A percentile compares a stretch with the other conserved stretches of the same genome.
phyloP scores from a whole-genome alignment of 2,888 invertebrate species.

The Galeopsomyia nigrocyanea region DNA sequence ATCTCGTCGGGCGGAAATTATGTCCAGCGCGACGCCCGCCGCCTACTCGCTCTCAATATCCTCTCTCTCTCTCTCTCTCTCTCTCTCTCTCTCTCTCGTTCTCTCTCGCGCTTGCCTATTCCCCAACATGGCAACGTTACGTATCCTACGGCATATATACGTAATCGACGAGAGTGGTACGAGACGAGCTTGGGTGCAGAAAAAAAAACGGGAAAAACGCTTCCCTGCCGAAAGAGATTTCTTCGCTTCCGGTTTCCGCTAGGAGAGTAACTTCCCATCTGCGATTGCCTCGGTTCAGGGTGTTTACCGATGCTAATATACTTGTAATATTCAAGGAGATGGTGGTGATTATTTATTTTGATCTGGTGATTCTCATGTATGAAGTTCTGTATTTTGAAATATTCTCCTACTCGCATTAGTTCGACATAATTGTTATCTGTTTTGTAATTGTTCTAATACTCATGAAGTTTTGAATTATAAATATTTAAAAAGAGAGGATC shows the following conservation, averaged over 20 bases:
- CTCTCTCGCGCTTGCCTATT: slow-evolving; percentile 50
- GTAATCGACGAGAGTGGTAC: slow-evolving; percentile 2
- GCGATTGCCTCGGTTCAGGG: slow-evolving; percentile 59
- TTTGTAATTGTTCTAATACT: no score
- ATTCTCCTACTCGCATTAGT: no score
- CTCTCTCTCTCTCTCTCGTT: slow-evolving; percentile 23
- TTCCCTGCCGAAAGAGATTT: slow-evolving; percentile 59
- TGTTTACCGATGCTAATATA: slow-evolving; percentile 19
- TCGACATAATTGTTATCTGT: no score
- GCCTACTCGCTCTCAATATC: slow-evolving; percentile 47
- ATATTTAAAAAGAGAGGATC: no score
- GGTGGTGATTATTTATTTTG: not conserved
- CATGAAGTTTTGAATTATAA: no score
- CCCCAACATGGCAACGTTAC: slow-evolving; percentile 49
- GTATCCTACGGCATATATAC: slow-evolving; percentile 31
- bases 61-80: slow-evolving; percentile 40
- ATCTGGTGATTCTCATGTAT: no score
- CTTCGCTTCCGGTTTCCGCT: slow-evolving; percentile 66
- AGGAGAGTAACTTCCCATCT: slow-evolving; percentile 56
- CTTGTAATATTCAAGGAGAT: not conserved
- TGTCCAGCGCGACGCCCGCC: slow-evolving; percentile 68
- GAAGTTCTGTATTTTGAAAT: no score
- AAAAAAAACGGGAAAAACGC: slow-evolving; percentile 26
- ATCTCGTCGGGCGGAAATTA: slow-evolving; percentile 70
- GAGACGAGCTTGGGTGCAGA: not conserved